Evolutionary conservation across 30 jellyfish, hydroid and myxozoan genomes (phyloP).

Genomic region (Phacellophora camtschatica): DNA sequence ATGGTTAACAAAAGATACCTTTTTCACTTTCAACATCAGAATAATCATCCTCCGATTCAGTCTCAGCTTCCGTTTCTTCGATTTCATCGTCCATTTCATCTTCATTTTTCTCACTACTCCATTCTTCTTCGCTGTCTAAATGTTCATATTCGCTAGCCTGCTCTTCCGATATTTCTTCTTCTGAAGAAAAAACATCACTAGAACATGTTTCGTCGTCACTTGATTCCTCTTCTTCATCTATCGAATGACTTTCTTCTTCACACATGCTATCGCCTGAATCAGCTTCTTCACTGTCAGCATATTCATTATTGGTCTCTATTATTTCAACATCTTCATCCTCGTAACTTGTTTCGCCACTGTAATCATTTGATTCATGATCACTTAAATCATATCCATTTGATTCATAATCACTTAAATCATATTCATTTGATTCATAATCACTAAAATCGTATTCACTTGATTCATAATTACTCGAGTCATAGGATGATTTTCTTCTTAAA

Average conservation of each 20-base stretch:
- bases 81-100: neutral
- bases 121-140: neutral
- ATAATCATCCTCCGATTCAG: neutral
- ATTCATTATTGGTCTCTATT: neutral
- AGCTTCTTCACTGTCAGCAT: constrained; percentile 20
- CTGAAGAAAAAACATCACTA: neutral
- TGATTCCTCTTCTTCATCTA: neutral
- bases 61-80: neutral
- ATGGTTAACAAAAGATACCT: neutral
- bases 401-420: neutral
- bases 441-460: neutral
- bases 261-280: neutral
- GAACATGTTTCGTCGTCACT: neutral
- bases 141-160: neutral
- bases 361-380: neutral
- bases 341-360: neutral
- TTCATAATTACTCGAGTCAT: neutral
- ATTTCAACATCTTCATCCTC: neutral
- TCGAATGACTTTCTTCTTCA: neutral
- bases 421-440: constrained; percentile 2
- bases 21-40: neutral
- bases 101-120: neutral
- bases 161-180: neutral
- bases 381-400: neutral
- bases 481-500: neutral